Evolutionary conservation across 2,113 vertebrate species (phyloP), one percentile per base, ranked within the genome.

Genomic region (Arothron firmamentum): DNA sequence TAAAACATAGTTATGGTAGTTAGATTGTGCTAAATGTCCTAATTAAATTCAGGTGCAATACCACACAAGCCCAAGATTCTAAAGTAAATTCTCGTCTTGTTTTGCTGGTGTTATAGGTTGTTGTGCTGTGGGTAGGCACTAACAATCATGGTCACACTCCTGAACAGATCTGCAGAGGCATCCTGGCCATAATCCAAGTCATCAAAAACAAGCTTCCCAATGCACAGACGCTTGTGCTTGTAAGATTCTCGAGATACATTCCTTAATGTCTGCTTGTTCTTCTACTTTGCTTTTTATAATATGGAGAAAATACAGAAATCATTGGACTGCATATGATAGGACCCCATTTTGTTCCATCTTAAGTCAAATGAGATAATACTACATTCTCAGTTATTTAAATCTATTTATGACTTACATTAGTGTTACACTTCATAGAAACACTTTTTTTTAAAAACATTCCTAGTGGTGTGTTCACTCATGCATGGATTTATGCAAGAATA

Each of bases 51-150:
- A 28, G 25, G 6, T 28, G 4, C 25, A 23, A 23, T 23, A 7
- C 25, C 34, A 38, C 34, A 38, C 34, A 38, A 38, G 34, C 11
- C 34, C 34, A 12, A 38, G 34, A 38, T 38, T 38, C 34, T 11
- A 38, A 38, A 38, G 34, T 9, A 38, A 51, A 47, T 61, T 62
- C 41, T 63, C 52, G 31, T 12, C 18, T 13, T 7, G 16, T 10
- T 66, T 20, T 59, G 62, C 53, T 81, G 10, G 68, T 18, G 15
- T 34, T 66, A 1, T 70, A 95, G 94, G 93, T 96, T 15, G 92
- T 96, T 19, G 93, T 95, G 52, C 88, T 96, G 71, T 96, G 94
- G 93, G 93, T 94, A 21, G 94, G 94, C 52, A 96, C 94, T 20
- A 93, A 94, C 76, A 96, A 96, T 75, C 92, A 94, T 0, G 91